These are phyloP conservation scores for Rhyacophila brunnea DNA, from an alignment of 1,140 invertebrate genomes.

Conservation along the genomic window DNA sequence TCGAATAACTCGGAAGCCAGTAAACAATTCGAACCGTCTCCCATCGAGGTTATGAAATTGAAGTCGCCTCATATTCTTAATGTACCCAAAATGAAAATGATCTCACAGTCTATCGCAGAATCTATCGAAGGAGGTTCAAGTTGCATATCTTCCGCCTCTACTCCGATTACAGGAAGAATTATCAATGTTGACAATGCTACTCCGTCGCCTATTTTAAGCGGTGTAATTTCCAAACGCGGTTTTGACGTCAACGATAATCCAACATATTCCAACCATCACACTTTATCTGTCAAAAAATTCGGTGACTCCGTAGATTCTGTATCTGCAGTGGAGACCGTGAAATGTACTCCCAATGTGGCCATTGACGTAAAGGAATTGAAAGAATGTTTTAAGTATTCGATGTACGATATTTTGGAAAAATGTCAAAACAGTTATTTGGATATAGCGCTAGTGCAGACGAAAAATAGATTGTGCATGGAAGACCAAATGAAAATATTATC, in stretches of 20 bases:
- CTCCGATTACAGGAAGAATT: slow-evolving; percentile 21
- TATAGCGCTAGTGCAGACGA: slow-evolving; percentile 49
- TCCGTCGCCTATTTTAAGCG: slow-evolving; percentile 38
- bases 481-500: slow-evolving; percentile 44
- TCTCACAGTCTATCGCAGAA: neutral
- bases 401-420: slow-evolving; percentile 47
- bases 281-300: slow-evolving; percentile 9
- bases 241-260: slow-evolving; percentile 17
- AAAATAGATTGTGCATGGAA: slow-evolving; percentile 50
- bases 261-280: slow-evolving; percentile 9
- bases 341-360: slow-evolving; percentile 34
- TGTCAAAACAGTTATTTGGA: slow-evolving; percentile 49
- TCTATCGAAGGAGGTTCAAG: slow-evolving; percentile 4
- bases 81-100: neutral
- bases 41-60: neutral
- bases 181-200: slow-evolving; percentile 31
- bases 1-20: neutral
- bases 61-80: neutral
- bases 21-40: neutral
- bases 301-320: slow-evolving; percentile 17
- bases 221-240: neutral
- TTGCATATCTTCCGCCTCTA: slow-evolving; percentile 12
- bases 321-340: slow-evolving; percentile 20
- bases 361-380: slow-evolving; percentile 46
- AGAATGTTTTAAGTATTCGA: slow-evolving; percentile 46